Percentiles rank a stretch among this genome's conserved stretches.
Evolutionary conservation across 2,888 invertebrate genomes (phyloP).

Genomic region (Chrysodeixis includens): DNA sequence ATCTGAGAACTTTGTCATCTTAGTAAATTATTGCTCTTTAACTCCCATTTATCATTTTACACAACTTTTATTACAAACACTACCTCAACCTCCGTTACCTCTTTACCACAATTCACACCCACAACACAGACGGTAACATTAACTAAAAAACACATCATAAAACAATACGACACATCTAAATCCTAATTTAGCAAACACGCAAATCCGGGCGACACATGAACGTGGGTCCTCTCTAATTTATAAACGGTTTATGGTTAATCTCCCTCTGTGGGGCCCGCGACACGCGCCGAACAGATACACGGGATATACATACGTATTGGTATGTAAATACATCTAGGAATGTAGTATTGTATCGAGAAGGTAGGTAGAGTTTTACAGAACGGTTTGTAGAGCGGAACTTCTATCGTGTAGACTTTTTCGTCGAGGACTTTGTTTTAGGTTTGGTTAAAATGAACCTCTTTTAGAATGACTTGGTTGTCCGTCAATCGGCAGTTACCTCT

Average conservation of each 20-base stretch:
- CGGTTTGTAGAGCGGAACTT: background rate
- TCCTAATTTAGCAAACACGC: conserved; percentile 26
- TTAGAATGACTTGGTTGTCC: no score
- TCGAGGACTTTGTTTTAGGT: no score
- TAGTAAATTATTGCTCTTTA: no score
- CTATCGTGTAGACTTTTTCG: no score
- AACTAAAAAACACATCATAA: conserved; percentile 2
- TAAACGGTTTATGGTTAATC: conserved; percentile 29
- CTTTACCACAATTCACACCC: background rate
- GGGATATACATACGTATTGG: background rate
- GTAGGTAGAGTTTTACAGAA: background rate
- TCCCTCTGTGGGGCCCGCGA: conserved; percentile 18
- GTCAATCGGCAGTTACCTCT: no score
- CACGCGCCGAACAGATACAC: conserved; percentile 18
- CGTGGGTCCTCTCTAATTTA: conserved; percentile 26
- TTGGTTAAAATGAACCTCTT: no score
- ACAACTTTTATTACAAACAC: no score
- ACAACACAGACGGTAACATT: background rate
- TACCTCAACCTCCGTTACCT: no score
- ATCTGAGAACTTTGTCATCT: no score
- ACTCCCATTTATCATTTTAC: no score
- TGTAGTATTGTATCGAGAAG: background rate
- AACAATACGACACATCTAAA: conserved; percentile 10
- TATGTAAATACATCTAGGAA: background rate
- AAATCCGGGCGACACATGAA: conserved; percentile 25